A percentile compares a stretch with the other conserved stretches of the same genome.
These are phyloP conservation scores for Atherinosoma microstoma DNA, from an alignment of 2,797 vertebrate species.

Conservation along the genomic window DNA sequence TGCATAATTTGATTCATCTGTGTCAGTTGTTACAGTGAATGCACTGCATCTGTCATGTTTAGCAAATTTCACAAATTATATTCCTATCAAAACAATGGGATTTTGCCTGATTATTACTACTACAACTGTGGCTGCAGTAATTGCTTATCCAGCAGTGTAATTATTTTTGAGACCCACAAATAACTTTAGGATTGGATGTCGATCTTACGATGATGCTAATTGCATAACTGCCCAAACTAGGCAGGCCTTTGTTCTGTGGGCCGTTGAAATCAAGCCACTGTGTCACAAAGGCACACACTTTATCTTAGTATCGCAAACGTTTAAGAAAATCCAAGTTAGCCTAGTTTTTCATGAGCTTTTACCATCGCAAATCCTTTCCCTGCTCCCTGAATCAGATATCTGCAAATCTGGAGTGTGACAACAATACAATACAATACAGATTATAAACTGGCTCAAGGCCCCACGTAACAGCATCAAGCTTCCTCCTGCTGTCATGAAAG, in stretches of 20 bases:
- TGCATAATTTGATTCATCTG: conserved; percentile 24
- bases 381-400: conserved; percentile 47
- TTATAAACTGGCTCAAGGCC: conserved; percentile 54
- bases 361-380: conserved; percentile 30
- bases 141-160: too few species aligned
- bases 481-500: conserved; percentile 24
- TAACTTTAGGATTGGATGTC: not conserved
- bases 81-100: conserved; percentile 1
- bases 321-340: conserved; percentile 22
- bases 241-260: not conserved
- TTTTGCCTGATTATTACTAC: not conserved
- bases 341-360: conserved; percentile 31
- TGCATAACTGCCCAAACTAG: not conserved
- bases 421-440: conserved; percentile 54
- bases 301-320: not conserved
- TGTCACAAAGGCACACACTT: not conserved
- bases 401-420: conserved; percentile 41
- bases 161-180: not conserved
- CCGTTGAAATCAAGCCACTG: not conserved
- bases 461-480: conserved; percentile 37
- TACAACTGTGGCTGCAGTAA: not conserved
- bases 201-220: not conserved
- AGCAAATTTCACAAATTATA: conserved; percentile 28
- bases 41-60: conserved; percentile 41
- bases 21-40: conserved; percentile 34